Conservation (phyloP, 2,113 vertebrate genomes). For the Cacatua alba region DNA sequence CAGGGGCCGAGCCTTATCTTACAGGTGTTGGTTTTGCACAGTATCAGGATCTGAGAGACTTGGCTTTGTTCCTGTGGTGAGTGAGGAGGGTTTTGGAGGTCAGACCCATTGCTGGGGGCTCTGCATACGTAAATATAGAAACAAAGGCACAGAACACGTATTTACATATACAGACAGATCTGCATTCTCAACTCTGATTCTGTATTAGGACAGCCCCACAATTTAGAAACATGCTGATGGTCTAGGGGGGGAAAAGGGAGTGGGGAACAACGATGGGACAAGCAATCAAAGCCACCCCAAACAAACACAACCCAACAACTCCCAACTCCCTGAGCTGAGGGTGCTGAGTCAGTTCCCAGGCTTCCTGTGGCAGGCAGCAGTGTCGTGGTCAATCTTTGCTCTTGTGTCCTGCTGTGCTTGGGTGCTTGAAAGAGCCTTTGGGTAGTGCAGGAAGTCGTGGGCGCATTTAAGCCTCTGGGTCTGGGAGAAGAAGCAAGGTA, state of each 20-base stretch:
- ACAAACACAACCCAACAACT: neutral
- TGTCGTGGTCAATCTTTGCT: neutral
- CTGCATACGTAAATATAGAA: neutral
- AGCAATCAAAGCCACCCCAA: neutral
- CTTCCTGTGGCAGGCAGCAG: neutral
- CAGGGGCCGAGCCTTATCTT: neutral
- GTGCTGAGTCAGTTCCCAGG: neutral
- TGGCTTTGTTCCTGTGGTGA: neutral
- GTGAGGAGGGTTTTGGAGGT: neutral
- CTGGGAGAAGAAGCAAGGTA: neutral
- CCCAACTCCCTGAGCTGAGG: neutral
- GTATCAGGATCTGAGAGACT: neutral
- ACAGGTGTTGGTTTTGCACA: accelerated
- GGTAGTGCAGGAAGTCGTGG: neutral
- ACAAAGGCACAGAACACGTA: neutral
- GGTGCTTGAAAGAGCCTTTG: neutral
- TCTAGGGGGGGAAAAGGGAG: neutral
- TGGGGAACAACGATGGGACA: neutral
- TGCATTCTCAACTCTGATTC: neutral
- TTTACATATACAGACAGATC: neutral
- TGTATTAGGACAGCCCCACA: neutral
- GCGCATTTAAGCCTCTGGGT: neutral
- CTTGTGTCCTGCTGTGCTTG: neutral
- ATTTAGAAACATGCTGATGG: neutral
- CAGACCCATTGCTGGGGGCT: neutral